Evolutionary conservation across 30 jellyfish, hydroid and myxozoan genomes (phyloP).

Genomic region (Cassiopea andromeda): DNA sequence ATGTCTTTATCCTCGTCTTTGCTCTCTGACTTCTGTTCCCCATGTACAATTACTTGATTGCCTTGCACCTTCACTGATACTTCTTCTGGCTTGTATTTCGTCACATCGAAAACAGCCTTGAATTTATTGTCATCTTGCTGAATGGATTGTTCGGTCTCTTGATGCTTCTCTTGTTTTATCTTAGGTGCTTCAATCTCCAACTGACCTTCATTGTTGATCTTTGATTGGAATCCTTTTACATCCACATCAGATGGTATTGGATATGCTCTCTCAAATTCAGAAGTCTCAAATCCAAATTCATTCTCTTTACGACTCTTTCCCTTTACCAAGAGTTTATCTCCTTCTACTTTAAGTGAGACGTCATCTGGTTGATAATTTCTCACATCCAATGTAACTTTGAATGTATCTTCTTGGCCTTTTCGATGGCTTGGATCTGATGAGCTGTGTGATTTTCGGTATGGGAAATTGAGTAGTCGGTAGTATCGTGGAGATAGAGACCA

Average conservation of each 20-base stretch:
- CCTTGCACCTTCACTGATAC: conserved; percentile 73
- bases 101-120: conserved; percentile 41
- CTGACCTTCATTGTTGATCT: not conserved
- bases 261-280: too few species aligned
- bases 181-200: too few species aligned
- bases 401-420: not conserved
- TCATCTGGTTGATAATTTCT: not conserved
- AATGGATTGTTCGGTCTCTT: too few species aligned
- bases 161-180: too few species aligned
- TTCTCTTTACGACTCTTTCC: conserved; percentile 73
- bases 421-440: not conserved
- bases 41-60: conserved; percentile 32
- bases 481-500: not conserved
- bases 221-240: conserved; percentile 12
- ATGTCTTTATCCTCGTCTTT: conserved; percentile 30
- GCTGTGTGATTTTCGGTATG: not conserved
- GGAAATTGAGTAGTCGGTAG: not conserved
- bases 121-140: conserved; percentile 4
- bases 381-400: not conserved
- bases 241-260: too few species aligned
- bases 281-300: conserved; percentile 45
- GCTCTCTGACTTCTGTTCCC: conserved; percentile 48
- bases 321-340: conserved; percentile 37
- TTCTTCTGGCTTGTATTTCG: conserved; percentile 69
- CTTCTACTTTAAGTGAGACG: conserved; percentile 11